These are phyloP conservation scores for Varanus komodoensis DNA, from an alignment of 2,113 vertebrate genomes.

Conservation along the genomic window DNA sequence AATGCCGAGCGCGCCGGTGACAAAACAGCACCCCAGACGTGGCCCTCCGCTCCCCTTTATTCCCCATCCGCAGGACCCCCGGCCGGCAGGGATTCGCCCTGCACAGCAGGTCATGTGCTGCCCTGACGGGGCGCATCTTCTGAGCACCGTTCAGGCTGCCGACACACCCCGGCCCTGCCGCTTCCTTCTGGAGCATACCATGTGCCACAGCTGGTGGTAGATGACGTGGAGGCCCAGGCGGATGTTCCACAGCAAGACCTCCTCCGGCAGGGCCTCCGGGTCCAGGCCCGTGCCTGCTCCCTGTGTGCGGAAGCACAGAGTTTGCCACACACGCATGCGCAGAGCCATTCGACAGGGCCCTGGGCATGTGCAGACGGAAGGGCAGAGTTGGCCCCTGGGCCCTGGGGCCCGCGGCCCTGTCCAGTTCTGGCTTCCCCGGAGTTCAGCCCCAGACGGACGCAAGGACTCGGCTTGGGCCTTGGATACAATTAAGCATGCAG, in stretches of 20 bases:
- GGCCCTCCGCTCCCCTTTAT: background rate
- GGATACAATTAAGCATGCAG: background rate
- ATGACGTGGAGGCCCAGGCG: background rate
- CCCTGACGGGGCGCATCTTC: background rate
- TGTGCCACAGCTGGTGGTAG: background rate
- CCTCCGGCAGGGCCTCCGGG: background rate
- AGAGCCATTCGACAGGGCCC: background rate
- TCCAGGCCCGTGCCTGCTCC: accelerated
- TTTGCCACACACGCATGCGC: background rate
- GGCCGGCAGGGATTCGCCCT: background rate
- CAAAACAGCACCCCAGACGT: too few species aligned
- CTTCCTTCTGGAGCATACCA: background rate
- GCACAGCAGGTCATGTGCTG: background rate
- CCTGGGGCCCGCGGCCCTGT: background rate
- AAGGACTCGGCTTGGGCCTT: background rate
- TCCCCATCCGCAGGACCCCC: background rate
- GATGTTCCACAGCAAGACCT: background rate
- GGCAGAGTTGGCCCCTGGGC: background rate
- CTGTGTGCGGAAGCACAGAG: background rate
- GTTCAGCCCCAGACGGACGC: background rate
- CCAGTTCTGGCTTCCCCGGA: background rate
- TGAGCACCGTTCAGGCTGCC: background rate
- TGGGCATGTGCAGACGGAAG: background rate
- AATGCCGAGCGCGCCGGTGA: too few species aligned
- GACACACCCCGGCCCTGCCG: background rate